phyloP scores from a whole-genome alignment of 2,113 vertebrate genomes.

The Sphyrna mokarran region DNA sequence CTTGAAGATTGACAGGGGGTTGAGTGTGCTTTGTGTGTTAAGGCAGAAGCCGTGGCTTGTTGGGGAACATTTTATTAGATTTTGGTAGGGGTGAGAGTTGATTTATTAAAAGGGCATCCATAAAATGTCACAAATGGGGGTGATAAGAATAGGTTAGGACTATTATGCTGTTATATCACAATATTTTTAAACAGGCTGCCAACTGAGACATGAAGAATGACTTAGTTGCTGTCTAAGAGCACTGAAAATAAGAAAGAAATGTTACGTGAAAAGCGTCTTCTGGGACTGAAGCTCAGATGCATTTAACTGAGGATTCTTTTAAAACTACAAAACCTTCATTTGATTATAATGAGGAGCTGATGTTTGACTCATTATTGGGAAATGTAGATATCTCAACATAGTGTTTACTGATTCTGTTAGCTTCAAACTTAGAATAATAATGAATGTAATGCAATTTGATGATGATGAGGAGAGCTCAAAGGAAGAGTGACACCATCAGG shows the following conservation, averaged over 20 bases:
- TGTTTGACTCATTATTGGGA: background rate
- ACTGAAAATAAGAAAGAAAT: background rate
- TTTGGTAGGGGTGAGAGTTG: slow-evolving; percentile 2
- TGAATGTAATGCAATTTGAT: background rate
- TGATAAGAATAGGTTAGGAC: background rate
- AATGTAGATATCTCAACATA: background rate
- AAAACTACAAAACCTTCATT: background rate
- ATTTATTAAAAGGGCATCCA: slow-evolving; percentile 30
- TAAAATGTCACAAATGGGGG: background rate
- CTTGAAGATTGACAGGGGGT: slow-evolving; percentile 17
- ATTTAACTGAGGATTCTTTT: background rate
- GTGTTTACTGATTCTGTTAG: background rate
- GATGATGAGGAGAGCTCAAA: background rate
- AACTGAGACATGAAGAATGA: background rate
- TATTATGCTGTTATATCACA: background rate
- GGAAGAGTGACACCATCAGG: background rate
- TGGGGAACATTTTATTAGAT: background rate
- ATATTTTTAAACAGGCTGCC: background rate
- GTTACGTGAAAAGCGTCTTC: background rate
- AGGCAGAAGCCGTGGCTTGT: background rate
- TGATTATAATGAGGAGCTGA: background rate
- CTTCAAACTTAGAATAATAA: background rate
- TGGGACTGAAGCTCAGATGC: background rate
- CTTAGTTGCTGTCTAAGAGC: background rate
- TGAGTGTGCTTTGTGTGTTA: background rate